Conservation (phyloP, 1,140 invertebrate genomes). For the Amphibalanus amphitrite region DNA sequence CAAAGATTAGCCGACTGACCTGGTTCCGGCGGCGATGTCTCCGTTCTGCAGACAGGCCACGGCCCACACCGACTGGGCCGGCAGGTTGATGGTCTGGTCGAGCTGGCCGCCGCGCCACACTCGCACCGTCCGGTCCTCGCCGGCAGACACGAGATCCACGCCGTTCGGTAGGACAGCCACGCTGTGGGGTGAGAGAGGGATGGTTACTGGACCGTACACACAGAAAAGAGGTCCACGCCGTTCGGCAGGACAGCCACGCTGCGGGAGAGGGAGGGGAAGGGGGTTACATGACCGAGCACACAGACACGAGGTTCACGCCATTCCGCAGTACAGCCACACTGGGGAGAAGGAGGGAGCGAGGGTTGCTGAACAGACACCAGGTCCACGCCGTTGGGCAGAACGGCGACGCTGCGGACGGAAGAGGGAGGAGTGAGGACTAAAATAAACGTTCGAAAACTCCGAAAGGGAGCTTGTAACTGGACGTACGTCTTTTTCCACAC, state of each 20-base stretch:
- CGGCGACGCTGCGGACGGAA: conserved; percentile 36
- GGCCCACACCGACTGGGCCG: conserved; percentile 76
- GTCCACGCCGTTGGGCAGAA: conserved; percentile 37
- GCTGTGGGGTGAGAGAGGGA: conserved; percentile 23
- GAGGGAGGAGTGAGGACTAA: no score
- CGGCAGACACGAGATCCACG: conserved; percentile 47
- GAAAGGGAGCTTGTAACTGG: no score
- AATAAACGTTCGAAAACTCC: no score
- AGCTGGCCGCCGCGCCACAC: conserved; percentile 52
- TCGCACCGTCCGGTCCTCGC: conserved; percentile 73
- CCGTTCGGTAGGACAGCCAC: conserved; percentile 41
- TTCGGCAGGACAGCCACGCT: no score
- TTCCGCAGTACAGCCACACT: no score
- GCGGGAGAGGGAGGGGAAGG: conserved; percentile 28
- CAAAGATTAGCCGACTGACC: conserved; percentile 27
- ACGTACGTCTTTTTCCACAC: no score
- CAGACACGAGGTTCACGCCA: no score
- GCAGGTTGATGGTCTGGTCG: conserved; percentile 51
- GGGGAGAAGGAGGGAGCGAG: no score
- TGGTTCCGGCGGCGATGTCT: conserved; percentile 73
- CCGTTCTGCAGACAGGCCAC: conserved; percentile 60
- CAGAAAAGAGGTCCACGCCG: no score
- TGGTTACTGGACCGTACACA: no score
- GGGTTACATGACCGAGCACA: no score
- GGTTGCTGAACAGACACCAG: conserved; percentile 59